Evolutionary conservation across 1,140 invertebrate species (phyloP).

Genomic region (Drosophila setifemur): DNA sequence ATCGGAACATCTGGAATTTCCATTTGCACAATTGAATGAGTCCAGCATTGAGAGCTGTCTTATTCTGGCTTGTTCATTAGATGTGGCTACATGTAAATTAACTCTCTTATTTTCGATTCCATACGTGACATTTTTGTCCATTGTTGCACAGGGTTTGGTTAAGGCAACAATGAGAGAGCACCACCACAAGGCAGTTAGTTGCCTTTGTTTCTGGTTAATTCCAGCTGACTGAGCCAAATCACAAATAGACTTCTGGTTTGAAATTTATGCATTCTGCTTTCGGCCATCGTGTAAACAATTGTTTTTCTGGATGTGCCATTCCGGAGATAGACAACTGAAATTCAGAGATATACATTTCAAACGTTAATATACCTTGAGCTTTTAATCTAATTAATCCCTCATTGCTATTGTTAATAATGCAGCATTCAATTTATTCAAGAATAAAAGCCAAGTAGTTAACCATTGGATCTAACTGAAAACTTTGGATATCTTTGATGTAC

Average conservation of each 20-base stretch:
- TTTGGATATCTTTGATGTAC: too few relatives aligned
- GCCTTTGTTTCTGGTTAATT: conserved; percentile 2
- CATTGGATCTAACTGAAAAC: too few relatives aligned
- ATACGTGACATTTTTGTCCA: conserved; percentile 5
- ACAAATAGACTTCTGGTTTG: conserved; percentile 14
- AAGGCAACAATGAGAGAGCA: conserved; percentile 5
- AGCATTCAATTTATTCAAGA: too few relatives aligned
- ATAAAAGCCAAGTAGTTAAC: too few relatives aligned
- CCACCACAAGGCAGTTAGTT: conserved; percentile 6
- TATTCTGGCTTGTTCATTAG: conserved; percentile 56
- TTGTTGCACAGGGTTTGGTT: conserved; percentile 5
- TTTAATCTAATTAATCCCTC: too few relatives aligned
- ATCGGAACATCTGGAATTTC: conserved; percentile 63
- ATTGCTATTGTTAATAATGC: too few relatives aligned
- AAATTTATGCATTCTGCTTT: conserved; percentile 8
- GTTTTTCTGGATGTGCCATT: not conserved
- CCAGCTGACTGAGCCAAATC: conserved; percentile 15
- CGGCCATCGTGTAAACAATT: not conserved
- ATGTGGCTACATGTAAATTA: conserved; percentile 52
- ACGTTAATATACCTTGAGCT: too few relatives aligned
- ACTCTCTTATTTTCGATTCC: conserved; percentile 12
- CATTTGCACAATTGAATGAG: conserved; percentile 69
- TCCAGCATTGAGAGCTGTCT: not conserved
- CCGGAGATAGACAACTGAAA: conserved; percentile 15
- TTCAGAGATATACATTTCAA: too few relatives aligned